These are phyloP conservation scores for Acronicta aceris DNA, from an alignment of 2,888 invertebrate genomes.

Conservation along the genomic window DNA sequence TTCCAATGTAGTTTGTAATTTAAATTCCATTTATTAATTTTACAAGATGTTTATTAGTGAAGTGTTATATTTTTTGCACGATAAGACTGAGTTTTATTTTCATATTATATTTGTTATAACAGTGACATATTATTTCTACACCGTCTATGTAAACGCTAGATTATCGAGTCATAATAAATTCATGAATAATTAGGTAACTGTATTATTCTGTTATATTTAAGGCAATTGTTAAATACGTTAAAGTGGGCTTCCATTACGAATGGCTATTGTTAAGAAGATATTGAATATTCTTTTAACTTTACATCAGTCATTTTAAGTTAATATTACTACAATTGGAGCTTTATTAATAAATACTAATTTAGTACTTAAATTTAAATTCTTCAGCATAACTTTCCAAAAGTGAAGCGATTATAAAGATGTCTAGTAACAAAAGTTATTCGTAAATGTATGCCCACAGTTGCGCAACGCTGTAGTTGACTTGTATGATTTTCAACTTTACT, in stretches of 20 bases:
- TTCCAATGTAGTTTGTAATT: constrained; percentile 25
- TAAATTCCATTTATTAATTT: constrained; percentile 21
- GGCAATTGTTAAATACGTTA: constrained; percentile 36
- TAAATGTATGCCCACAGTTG: constrained; percentile 22
- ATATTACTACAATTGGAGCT: background rate
- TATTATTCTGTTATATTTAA: constrained; percentile 50
- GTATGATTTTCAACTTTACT: constrained; percentile 48
- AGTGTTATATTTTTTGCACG: constrained; percentile 36
- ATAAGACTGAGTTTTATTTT: constrained; percentile 55
- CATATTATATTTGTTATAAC: constrained; percentile 42
- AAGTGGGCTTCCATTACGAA: constrained; percentile 23
- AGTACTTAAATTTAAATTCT: too few species aligned
- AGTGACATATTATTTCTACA: constrained; percentile 58
- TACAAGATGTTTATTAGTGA: constrained; percentile 17
- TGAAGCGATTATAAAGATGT: background rate
- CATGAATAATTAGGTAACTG: constrained; percentile 51
- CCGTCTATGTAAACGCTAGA: constrained; percentile 48
- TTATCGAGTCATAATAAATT: constrained; percentile 46
- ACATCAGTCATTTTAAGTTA: too few species aligned
- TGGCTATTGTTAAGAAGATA: constrained; percentile 10
- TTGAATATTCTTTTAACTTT: too few species aligned
- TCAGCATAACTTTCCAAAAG: too few species aligned
- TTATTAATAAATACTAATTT: too few species aligned
- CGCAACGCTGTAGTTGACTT: constrained; percentile 37
- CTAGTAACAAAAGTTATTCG: constrained; percentile 31